These are phyloP conservation scores for Tichodroma muraria DNA, from an alignment of 2,113 vertebrate species.

Conservation along the genomic window DNA sequence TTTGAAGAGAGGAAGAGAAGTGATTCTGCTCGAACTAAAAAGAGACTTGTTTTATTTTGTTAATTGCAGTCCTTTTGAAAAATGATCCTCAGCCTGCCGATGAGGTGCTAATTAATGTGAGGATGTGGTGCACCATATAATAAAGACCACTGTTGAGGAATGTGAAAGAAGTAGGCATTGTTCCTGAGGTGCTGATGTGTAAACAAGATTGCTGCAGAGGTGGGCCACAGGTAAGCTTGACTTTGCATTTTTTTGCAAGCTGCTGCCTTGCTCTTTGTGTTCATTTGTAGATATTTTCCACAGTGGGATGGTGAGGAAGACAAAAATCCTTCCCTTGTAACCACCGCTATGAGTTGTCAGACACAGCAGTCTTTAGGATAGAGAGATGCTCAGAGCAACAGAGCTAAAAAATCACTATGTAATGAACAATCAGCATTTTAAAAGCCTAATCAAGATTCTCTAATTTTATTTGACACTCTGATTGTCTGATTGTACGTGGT, in stretches of 20 bases:
- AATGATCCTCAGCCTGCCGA: not conserved
- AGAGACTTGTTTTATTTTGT: slow-evolving; percentile 14
- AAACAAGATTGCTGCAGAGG: slow-evolving; percentile 46
- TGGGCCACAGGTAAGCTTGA: slow-evolving; percentile 13
- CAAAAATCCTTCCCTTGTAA: not conserved
- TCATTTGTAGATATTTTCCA: not conserved
- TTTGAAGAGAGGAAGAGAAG: not conserved
- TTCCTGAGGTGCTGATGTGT: slow-evolving; percentile 36
- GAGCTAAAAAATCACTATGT: not conserved
- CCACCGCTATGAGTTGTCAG: not conserved
- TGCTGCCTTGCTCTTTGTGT: not conserved
- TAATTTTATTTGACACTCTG: not conserved
- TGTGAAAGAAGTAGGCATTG: not conserved
- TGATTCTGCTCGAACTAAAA: not conserved
- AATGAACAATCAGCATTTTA: not conserved
- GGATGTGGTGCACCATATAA: slow-evolving; percentile 43
- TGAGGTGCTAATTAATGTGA: slow-evolving; percentile 43
- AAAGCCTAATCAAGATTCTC: not conserved
- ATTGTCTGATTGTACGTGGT: not conserved
- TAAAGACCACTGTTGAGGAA: slow-evolving; percentile 29
- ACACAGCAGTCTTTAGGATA: not conserved
- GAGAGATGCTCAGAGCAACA: not conserved
- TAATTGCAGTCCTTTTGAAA: slow-evolving; percentile 48
- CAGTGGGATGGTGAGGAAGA: not conserved
- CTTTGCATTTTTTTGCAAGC: not conserved